Conservation (phyloP, 2,797 vertebrate species). For the Myripristis murdjan region DNA sequence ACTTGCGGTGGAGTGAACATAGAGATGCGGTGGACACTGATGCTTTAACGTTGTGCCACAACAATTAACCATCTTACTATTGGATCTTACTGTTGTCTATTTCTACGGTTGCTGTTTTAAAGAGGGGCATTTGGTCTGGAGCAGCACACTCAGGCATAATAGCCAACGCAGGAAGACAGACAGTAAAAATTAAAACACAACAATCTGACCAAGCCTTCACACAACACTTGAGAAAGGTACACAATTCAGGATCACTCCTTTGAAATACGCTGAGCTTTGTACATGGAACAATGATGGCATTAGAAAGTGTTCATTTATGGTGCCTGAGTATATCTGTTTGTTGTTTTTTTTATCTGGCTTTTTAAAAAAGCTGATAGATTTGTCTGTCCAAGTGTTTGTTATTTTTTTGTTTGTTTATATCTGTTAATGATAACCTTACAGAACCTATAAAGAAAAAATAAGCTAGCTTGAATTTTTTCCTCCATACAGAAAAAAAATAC, state of each 20-base stretch:
- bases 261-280: slow-evolving; percentile 53
- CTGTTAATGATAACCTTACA: slow-evolving; percentile 81
- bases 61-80: slow-evolving; percentile 43
- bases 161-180: neutral
- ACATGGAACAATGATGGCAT: slow-evolving; percentile 71
- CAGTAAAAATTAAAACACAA: slow-evolving; percentile 8
- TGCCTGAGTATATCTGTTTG: slow-evolving; percentile 75
- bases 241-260: slow-evolving; percentile 63
- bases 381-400: slow-evolving; percentile 74
- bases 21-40: slow-evolving; percentile 42
- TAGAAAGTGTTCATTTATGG: slow-evolving; percentile 78
- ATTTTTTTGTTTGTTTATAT: slow-evolving; percentile 74
- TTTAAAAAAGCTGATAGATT: slow-evolving; percentile 76
- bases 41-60: slow-evolving; percentile 16
- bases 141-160: slow-evolving; percentile 14
- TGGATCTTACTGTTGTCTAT: slow-evolving; percentile 26
- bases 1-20: slow-evolving; percentile 27
- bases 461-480: slow-evolving; percentile 85
- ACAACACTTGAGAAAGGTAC: slow-evolving; percentile 42
- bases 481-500: slow-evolving; percentile 84
- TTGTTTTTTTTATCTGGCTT: slow-evolving; percentile 67
- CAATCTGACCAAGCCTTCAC: slow-evolving; percentile 9
- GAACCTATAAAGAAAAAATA: slow-evolving; percentile 87
- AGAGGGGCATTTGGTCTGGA: slow-evolving; percentile 18
- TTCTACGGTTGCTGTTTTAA: slow-evolving; percentile 34